Conservation (phyloP, 1,140 invertebrate genomes). For the Drosophila biarmipes region DNA sequence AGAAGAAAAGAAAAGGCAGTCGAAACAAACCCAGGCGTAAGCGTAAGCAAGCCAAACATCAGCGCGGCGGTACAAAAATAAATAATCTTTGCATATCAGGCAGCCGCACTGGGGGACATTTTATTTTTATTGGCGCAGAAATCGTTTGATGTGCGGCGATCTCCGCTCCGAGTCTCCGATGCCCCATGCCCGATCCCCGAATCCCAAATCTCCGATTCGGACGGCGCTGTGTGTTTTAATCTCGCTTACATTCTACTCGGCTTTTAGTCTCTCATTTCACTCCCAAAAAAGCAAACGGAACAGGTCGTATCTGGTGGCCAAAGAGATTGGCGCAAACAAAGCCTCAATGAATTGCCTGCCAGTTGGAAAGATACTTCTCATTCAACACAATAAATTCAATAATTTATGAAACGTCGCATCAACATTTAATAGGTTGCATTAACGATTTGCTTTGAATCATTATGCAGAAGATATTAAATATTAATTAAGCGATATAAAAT, state of each 20-base stretch:
- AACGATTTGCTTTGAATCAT: conserved; percentile 16
- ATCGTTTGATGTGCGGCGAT: conserved; percentile 76
- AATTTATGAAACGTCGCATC: conserved; percentile 43
- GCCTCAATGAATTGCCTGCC: conserved; percentile 39
- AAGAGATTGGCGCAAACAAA: conserved; percentile 23
- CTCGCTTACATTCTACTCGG: conserved; percentile 43
- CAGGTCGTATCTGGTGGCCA: conserved; percentile 28
- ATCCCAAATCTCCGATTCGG: not conserved
- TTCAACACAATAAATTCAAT: conserved; percentile 39
- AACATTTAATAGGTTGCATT: conserved; percentile 28
- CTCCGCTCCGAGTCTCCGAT: conserved; percentile 22
- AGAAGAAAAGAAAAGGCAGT: conserved; percentile 32
- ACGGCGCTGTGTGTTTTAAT: conserved; percentile 35
- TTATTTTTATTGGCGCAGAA: conserved; percentile 81
- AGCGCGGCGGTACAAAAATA: conserved; percentile 76
- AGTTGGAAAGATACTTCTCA: conserved; percentile 22
- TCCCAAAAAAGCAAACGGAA: conserved; percentile 36
- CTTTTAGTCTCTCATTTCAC: conserved; percentile 41
- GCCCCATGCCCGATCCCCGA: conserved; percentile 6
- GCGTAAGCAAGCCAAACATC: conserved; percentile 75
- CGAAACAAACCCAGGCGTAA: conserved; percentile 60
- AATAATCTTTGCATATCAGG: conserved; percentile 82
- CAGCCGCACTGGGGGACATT: conserved; percentile 72
- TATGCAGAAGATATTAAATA: not conserved
- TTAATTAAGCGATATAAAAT: not conserved